Evolutionary conservation across 2,113 vertebrate species (phyloP), one percentile per base, ranked within the genome.

Genomic region (Gobius niger): DNA sequence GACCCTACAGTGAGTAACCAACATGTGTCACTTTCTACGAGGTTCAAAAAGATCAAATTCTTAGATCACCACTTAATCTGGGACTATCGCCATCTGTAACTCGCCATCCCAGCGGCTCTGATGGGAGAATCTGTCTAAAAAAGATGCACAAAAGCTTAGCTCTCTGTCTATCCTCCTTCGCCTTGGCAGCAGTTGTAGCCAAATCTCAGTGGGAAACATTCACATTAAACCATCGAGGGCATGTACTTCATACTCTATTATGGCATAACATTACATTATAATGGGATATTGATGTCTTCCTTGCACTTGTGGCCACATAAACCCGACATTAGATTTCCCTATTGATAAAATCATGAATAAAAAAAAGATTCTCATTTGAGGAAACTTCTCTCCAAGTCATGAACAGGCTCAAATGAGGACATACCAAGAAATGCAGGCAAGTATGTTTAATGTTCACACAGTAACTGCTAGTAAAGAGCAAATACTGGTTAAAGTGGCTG

Each of bases 281-380:
- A 86, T 84, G 75, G 54, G 63, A 77, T 87, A 83, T 82, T 74
- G 78, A 85, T 80, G 75, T 44, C 18, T 7, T 51, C 72, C 81
- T 44, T 70, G 72, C 78, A 82, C 41, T 75, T 71, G 63, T 73
- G 65, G 63, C 56, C 44, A 67, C n/a, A 72, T 63, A 73, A 75
- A 16, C 34, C 52, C 41, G 9, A 52, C 41, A 60, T 83, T 67
- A 74, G 61, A 34, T 68, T 76, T 76, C 61, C 61, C 47, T 68
- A 82, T 78, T 67, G 79, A 82, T 83, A 19, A 75, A 82, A 65
- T 72, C 34, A 77, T 82, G 79, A 85, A 83, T 67, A 61, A 70
- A 76, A 34, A 34, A 72, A 67, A 71, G 65, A 47, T 56, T 70
- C 75, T 75, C 49, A 65, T 71, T 64, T 14, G 34, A 63, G 47